Percentiles rank a stretch among this genome's conserved stretches.
phyloP scores from a whole-genome alignment of 1,140 invertebrate genomes.

The Pachypsylla venusta region DNA sequence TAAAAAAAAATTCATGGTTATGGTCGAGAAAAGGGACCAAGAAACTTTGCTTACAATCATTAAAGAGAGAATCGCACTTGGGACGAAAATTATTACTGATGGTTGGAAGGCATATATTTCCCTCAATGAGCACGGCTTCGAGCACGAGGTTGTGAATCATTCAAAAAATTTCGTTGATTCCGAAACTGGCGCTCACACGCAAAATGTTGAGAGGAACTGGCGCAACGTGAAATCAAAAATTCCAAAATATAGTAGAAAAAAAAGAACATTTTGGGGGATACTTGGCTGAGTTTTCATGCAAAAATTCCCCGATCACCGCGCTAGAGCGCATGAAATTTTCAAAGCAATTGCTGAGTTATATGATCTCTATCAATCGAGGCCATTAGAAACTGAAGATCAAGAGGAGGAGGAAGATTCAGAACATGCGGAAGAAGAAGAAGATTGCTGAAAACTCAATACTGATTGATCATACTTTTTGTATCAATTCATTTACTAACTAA shows the following conservation, averaged over 20 bases:
- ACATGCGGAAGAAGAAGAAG: no score
- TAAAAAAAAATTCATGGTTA: background rate
- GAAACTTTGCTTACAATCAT: slow-evolving; percentile 17
- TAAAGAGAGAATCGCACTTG: slow-evolving; percentile 22
- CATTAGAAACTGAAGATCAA: no score
- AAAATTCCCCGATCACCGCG: no score
- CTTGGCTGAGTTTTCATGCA: slow-evolving; percentile 14
- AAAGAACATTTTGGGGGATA: background rate
- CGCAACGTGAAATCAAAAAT: background rate
- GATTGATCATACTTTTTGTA: no score
- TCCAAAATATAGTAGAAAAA: background rate
- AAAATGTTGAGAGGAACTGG: slow-evolving; percentile 17
- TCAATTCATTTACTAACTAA: no score
- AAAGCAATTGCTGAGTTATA: no score
- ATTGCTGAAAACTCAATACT: no score
- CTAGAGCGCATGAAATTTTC: no score
- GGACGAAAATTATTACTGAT: slow-evolving; percentile 25
- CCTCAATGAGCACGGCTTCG: slow-evolving; percentile 13
- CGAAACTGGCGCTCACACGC: slow-evolving; percentile 19
- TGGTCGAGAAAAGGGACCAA: background rate
- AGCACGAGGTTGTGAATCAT: slow-evolving; percentile 22
- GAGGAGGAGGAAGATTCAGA: no score
- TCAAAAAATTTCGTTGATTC: slow-evolving; percentile 21
- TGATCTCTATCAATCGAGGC: no score
- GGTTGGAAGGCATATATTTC: slow-evolving; percentile 23